Base-by-base conservation (phyloP, 2,797 vertebrate species). In the Thalassophryne amazonica region DNA sequence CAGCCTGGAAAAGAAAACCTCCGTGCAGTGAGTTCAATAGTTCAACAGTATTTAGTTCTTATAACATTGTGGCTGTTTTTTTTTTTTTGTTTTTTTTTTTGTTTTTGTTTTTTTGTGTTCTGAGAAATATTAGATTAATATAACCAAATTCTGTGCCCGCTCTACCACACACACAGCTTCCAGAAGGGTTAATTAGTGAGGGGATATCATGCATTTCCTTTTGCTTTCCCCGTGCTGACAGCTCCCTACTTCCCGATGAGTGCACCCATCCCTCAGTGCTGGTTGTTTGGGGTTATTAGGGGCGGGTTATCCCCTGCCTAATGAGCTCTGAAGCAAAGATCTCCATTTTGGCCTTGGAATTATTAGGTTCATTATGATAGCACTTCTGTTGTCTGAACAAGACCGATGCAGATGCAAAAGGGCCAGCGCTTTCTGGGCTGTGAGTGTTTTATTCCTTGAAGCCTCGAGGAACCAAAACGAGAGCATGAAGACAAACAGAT, bases 301-400 rank as follows among this genome's bases (percentile, higher is more conserved):
- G 58, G 69, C n/a, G 16, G 63, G 40, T 60, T 32, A 43, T 55
- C 64, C 41, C 24, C 59, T 65, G 70, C 65, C 45, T 81, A 84
- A 87, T 83, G 77, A 86, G 69, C 66, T 80, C 73, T 72, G 74
- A 73, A 78, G 49, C 35, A 31, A 63, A 78, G 58, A 75, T 80
- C 69, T 76, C 66, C 47, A 71, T 81, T 70, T 68, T 60, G 60
- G 42, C 60, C 65, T 34, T 5, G 8, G 41, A 72, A 70, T 72
- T 71, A 82, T 83, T 59, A 68, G 34, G 29, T 79, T 83, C 73
- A 78, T 84, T 84, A 84, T 12, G 28, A 41, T 56, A 57, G 35
- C 12, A 5, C 35, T 50, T 60, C 56, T 8, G 64, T 10, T 38
- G 57, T 31, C 21, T 45, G 24, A 49, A 60, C 2, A 20, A 47